Conservation (phyloP, 1,140 invertebrate genomes). For the Vanessa tameamea region DNA sequence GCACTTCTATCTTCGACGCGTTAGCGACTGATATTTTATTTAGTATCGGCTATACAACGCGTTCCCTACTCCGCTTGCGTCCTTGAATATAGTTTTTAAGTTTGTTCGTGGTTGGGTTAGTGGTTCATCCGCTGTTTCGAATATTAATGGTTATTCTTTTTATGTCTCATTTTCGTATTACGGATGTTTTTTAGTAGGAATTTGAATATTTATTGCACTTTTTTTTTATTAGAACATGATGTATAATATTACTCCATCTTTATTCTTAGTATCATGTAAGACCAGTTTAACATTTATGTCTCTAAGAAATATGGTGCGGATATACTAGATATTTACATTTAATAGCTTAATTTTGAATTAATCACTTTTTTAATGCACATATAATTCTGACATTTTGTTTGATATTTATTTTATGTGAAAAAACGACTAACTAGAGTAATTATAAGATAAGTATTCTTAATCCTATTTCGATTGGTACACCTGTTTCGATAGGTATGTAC, state of each 20-base stretch:
- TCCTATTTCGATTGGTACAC: too few relatives aligned
- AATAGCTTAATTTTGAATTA: slow-evolving; percentile 6
- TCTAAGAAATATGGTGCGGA: neutral
- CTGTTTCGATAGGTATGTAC: too few relatives aligned
- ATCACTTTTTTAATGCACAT: neutral
- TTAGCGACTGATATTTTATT: neutral
- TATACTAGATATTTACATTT: neutral
- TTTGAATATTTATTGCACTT: slow-evolving; percentile 9
- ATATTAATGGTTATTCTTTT: slow-evolving; percentile 24
- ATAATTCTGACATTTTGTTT: neutral
- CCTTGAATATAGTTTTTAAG: slow-evolving; percentile 31
- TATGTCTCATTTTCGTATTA: neutral
- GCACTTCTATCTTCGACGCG: neutral
- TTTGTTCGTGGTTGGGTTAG: slow-evolving; percentile 23
- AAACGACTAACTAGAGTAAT: too few relatives aligned
- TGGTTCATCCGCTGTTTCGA: slow-evolving; percentile 35
- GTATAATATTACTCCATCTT: neutral
- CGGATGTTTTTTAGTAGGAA: neutral
- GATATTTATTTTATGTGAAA: neutral
- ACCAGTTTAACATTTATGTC: neutral
- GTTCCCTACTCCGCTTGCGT: slow-evolving; percentile 30
- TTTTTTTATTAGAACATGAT: neutral
- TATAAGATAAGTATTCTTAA: too few relatives aligned
- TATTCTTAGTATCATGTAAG: neutral
- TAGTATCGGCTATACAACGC: neutral